Evolutionary conservation across 1,140 invertebrate genomes (phyloP).

Genomic region (Calliphora vicina): DNA sequence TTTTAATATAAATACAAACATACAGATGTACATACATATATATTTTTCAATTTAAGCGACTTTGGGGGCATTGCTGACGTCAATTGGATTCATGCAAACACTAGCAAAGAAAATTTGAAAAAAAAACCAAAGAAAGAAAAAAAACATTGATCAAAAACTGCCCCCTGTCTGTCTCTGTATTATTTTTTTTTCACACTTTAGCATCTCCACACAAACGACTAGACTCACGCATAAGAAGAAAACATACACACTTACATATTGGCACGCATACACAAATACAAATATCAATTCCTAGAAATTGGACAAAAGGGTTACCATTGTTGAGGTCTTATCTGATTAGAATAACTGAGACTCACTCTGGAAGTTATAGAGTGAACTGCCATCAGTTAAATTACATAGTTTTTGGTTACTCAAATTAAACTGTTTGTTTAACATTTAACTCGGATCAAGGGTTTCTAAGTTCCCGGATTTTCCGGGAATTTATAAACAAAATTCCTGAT

Average conservation of each 20-base stretch:
- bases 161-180: neutral
- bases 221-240: neutral
- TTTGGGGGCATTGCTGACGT: conserved; percentile 62
- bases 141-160: neutral
- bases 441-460: no score
- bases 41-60: conserved; percentile 18
- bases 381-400: no score
- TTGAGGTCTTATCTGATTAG: no score
- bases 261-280: neutral
- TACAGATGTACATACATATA: no score
- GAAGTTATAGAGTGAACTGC: no score
- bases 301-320: neutral
- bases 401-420: no score
- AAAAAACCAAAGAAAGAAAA: no score
- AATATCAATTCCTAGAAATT: neutral
- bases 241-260: neutral
- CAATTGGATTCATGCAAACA: conserved; percentile 56
- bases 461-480: no score
- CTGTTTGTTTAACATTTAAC: no score
- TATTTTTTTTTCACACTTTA: neutral
- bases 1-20: no score
- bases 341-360: no score
- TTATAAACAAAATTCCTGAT: no score
- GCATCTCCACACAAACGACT: neutral
- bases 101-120: conserved; percentile 23